Evolutionary conservation across 1,140 invertebrate species (phyloP), one percentile per base, ranked within the genome.

Genomic region (Globodera ellingtonae): DNA sequence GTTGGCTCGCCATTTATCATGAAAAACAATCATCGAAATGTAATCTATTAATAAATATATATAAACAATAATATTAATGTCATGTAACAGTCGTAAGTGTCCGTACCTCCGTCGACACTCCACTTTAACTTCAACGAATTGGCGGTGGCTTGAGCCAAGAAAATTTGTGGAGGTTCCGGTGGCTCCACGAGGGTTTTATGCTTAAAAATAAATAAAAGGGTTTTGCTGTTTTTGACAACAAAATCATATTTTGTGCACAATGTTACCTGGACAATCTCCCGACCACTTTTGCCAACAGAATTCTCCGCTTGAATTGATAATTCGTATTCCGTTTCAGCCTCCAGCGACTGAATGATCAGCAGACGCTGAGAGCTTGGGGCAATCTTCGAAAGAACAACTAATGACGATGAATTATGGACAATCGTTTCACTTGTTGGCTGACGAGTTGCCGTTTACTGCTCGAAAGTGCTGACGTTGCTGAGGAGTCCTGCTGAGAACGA

Each of bases 71-170:
- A 35, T 35, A 35, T 3, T 35, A 1, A 35, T 35, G 35, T 35
- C 35, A 35, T 35, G 35, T 35, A 35, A 35, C 35, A 35, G 79
- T 78, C 9, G 10, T 71, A 46, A 47, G 71, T 24, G 78, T 48
- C 3, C 77, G 59, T 35, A 59, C 70, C 35, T 46, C 74, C 44
- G n/a, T 35, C 10, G 76, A 9, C 44, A 50, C 72, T 77, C 86
- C 86, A 87, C 75, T 86, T 86, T 72, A 87, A 75, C 73, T 88
- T 89, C 52, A 87, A 78, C 21, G 75, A 70, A 67, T 88, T 86
- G 6, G 78, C 72, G 47, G 80, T 48, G 0, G 79, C 86, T 56
- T 85, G 76, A 7, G 75, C 66, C 8, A 83, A 48, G 6, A 8
- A 47, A 4, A 87, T 69, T 21, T 72, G 62, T 13, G 86, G 86